phyloP scores from a whole-genome alignment of 2,797 vertebrate species.

The Melanotaenia parkinsoni region DNA sequence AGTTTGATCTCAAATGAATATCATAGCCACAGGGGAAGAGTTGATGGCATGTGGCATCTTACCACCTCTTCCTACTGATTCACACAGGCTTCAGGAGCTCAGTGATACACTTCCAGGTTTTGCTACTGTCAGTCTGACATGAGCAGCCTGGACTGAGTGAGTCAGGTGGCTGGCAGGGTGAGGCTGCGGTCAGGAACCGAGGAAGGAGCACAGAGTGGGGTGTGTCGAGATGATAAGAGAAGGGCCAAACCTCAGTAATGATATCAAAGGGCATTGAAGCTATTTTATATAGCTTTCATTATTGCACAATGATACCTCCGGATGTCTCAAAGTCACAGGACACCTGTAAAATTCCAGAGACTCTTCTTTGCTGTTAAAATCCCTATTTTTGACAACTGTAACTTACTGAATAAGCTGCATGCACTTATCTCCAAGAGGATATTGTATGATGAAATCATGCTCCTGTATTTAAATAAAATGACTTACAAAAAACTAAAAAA shows the following conservation, averaged over 20 bases:
- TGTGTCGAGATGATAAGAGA: constrained; percentile 8
- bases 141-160: background rate
- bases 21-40: constrained; percentile 1
- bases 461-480: too few relatives aligned
- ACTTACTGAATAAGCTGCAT: too few relatives aligned
- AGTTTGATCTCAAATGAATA: constrained; percentile 14
- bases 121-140: background rate
- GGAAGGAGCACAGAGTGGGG: background rate
- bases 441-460: too few relatives aligned
- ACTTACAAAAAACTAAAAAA: too few relatives aligned
- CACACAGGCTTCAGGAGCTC: constrained; percentile 17
- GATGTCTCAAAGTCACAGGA: background rate
- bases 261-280: constrained; percentile 23
- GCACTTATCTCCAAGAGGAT: too few relatives aligned
- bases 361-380: too few relatives aligned
- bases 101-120: constrained; percentile 3
- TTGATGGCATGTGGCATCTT: constrained; percentile 35
- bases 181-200: background rate
- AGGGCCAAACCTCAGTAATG: constrained; percentile 13
- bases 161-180: constrained; percentile 10
- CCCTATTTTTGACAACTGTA: background rate
- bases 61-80: constrained; percentile 35
- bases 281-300: background rate
- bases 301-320: background rate
- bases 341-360: background rate